Evolutionary conservation across 2,888 invertebrate genomes (phyloP).

Genomic region (Pediacus dermestoides): DNA sequence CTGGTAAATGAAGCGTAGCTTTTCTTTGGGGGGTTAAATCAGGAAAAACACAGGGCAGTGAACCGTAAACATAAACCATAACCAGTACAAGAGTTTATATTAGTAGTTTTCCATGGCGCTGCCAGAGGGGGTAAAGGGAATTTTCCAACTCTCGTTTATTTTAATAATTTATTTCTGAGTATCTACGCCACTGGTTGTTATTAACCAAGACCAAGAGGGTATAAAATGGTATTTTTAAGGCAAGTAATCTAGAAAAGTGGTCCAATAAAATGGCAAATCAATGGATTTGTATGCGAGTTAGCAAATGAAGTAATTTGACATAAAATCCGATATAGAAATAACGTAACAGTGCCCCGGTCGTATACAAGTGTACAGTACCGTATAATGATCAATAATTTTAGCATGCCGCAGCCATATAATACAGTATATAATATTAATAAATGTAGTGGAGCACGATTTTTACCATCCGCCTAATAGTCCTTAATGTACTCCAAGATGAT

Average conservation of each 20-base stretch:
- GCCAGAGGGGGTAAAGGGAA: too few species aligned
- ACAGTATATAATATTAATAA: conserved; percentile 41
- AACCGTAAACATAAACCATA: too few species aligned
- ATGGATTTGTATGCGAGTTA: conserved; percentile 23
- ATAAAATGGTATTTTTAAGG: neutral
- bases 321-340: conserved; percentile 11
- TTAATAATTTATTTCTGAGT: too few species aligned
- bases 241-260: conserved; percentile 10
- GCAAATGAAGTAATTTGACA: conserved; percentile 20
- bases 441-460: conserved; percentile 32
- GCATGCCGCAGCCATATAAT: conserved; percentile 33
- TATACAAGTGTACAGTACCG: conserved; percentile 26
- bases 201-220: too few species aligned
- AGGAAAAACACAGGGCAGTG: too few species aligned
- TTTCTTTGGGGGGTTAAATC: too few species aligned
- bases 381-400: conserved; percentile 22
- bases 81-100: too few species aligned
- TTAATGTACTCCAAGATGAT: conserved; percentile 25
- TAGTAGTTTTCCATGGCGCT: too few species aligned
- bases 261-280: conserved; percentile 28
- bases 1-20: too few species aligned
- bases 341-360: too few species aligned
- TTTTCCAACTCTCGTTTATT: too few species aligned
- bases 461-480: conserved; percentile 28
- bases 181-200: too few species aligned